These are phyloP conservation scores for Epizoanthus illoricatus DNA, from an alignment of 92 coral and sea anemone species.

Conservation along the genomic window DNA sequence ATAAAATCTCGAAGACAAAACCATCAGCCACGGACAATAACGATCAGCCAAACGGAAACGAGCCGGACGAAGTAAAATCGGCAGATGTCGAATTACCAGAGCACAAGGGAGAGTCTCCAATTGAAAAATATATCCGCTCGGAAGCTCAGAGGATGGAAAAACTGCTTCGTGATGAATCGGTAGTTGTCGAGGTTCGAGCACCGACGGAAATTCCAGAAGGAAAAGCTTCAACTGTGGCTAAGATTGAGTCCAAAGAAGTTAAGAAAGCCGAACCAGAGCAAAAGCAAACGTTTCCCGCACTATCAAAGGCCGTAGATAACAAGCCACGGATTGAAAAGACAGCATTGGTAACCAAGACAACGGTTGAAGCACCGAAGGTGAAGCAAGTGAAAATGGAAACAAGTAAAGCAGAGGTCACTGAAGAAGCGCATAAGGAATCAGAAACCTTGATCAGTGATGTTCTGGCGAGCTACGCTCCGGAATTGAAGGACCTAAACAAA, in stretches of 20 bases:
- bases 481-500: constrained; percentile 30
- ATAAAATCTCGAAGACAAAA: constrained; percentile 32
- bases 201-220: constrained; percentile 40
- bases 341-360: background rate
- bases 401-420: constrained; percentile 8
- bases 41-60: constrained; percentile 10
- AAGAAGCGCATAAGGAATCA: background rate
- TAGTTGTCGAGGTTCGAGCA: constrained; percentile 62
- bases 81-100: background rate
- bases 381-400: constrained; percentile 1
- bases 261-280: constrained; percentile 8
- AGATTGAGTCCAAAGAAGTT: constrained; percentile 16
- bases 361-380: background rate
- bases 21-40: constrained; percentile 13
- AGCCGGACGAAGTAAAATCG: constrained; percentile 6
- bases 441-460: constrained; percentile 70
- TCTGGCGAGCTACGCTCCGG: constrained; percentile 71
- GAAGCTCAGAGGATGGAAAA: constrained; percentile 85
- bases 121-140: constrained; percentile 65
- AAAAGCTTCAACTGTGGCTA: constrained; percentile 30
- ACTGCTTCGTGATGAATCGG: constrained; percentile 72
- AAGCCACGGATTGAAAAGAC: constrained; percentile 10
- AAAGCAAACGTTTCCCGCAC: constrained; percentile 18
- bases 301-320: background rate
- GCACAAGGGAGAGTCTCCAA: constrained; percentile 44